Evolutionary conservation across 2,113 vertebrate species (phyloP).

Genomic region (Brienomyrus brachyistius): DNA sequence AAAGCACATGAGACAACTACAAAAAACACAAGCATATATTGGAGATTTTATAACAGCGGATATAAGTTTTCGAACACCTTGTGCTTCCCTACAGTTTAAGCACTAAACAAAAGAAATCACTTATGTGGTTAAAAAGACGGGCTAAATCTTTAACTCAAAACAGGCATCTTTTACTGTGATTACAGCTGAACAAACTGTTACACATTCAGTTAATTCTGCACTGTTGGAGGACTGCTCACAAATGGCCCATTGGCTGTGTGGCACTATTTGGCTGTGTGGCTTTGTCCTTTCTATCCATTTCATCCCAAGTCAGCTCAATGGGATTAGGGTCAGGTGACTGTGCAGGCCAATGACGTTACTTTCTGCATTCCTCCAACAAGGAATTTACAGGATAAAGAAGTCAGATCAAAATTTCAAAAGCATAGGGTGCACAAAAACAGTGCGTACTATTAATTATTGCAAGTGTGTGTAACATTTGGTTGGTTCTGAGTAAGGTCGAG

Average conservation of each 20-base stretch:
- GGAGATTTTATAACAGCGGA: not conserved
- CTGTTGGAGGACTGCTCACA: not conserved
- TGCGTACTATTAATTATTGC: not conserved
- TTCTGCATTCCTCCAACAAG: not conserved
- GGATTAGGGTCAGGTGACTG: not conserved
- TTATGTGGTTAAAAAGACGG: not conserved
- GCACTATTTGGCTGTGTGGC: not conserved
- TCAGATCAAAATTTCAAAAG: not conserved
- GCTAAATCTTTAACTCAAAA: not conserved
- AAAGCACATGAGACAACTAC: not conserved
- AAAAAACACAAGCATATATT: not conserved
- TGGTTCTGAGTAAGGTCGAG: not conserved
- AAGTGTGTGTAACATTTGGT: not conserved
- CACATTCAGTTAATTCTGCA: not conserved
- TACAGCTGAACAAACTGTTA: not conserved
- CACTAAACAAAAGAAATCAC: not conserved
- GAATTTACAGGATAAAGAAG: not conserved
- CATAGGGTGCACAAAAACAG: not conserved
- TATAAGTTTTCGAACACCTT: not conserved
- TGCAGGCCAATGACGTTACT: not conserved
- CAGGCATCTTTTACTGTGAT: not conserved
- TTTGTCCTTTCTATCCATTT: not conserved
- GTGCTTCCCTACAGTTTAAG: not conserved
- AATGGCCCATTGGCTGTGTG: not conserved
- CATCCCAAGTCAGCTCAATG: not conserved